Percentiles rank a stretch among this genome's conserved stretches.
Evolutionary conservation across 2,888 invertebrate genomes (phyloP).

Genomic region (Trichacis sp.): DNA sequence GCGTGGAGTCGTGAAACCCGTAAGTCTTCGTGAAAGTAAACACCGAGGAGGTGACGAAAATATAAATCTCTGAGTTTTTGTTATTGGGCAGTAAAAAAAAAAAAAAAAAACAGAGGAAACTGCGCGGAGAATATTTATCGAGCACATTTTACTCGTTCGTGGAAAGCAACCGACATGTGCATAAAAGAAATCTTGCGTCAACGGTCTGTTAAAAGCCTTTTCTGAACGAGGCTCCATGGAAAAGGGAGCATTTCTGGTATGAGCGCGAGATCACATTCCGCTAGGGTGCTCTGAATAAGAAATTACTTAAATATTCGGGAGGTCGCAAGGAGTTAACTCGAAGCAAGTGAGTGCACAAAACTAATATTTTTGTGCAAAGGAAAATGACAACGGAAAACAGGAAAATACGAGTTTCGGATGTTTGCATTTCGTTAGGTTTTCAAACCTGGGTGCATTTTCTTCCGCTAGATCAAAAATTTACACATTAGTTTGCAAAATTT

Average conservation of each 20-base stretch:
- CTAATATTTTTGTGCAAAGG: too few species aligned
- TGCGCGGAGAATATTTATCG: slow-evolving; percentile 25
- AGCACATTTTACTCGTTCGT: slow-evolving; percentile 20
- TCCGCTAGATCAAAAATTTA: too few species aligned
- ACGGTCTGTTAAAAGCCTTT: slow-evolving; percentile 25
- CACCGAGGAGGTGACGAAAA: too few species aligned
- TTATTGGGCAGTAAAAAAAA: too few species aligned
- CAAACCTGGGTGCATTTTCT: too few species aligned
- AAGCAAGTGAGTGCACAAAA: slow-evolving; percentile 22
- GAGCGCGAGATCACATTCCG: slow-evolving; percentile 25
- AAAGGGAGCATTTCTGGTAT: slow-evolving; percentile 25
- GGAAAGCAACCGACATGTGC: slow-evolving; percentile 12
- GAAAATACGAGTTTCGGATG: too few species aligned
- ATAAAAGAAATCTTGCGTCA: slow-evolving; percentile 25
- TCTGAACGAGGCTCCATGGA: slow-evolving; percentile 9
- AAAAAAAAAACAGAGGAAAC: slow-evolving; percentile 14
- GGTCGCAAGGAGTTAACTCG: slow-evolving; percentile 19
- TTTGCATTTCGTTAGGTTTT: too few species aligned
- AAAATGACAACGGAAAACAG: too few species aligned
- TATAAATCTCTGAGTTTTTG: slow-evolving; percentile 1
- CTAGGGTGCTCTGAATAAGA: slow-evolving; percentile 12
- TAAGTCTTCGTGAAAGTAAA: too few species aligned
- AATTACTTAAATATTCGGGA: slow-evolving; percentile 21
- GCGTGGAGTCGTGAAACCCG: too few species aligned
- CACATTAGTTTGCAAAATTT: too few species aligned